Percentiles rank a stretch among this genome's conserved stretches.
phyloP scores from a whole-genome alignment of 2,888 invertebrate genomes.

The Selenia dentaria region DNA sequence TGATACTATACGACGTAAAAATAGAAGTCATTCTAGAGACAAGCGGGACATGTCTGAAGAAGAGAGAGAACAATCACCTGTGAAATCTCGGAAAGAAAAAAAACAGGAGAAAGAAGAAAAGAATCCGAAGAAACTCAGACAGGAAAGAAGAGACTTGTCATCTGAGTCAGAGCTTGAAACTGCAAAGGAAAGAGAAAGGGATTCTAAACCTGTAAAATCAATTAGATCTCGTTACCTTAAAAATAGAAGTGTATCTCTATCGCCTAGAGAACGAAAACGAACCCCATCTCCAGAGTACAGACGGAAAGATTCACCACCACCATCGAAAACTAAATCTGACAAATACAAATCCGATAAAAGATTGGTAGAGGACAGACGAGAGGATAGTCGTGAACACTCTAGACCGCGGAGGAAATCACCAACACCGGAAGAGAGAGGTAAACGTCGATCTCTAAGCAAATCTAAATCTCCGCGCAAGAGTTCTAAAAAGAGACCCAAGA shows the following conservation, averaged over 20 bases:
- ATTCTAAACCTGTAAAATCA: conserved; percentile 34
- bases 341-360: conserved; percentile 51
- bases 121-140: conserved; percentile 50
- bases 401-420: conserved; percentile 20
- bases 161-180: conserved; percentile 63
- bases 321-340: conserved; percentile 47
- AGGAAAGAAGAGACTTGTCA: conserved; percentile 49
- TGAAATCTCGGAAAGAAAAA: conserved; percentile 48
- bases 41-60: conserved; percentile 57
- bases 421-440: conserved; percentile 18
- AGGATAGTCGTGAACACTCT: conserved; percentile 34
- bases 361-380: conserved; percentile 47
- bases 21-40: conserved; percentile 54
- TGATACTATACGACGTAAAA: conserved; percentile 43
- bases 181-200: conserved; percentile 50
- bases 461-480: conserved; percentile 58
- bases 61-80: conserved; percentile 52
- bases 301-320: conserved; percentile 50
- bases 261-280: conserved; percentile 46
- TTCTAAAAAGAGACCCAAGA: conserved; percentile 51
- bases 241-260: conserved; percentile 42
- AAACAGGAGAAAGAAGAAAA: conserved; percentile 55
- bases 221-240: conserved; percentile 50
- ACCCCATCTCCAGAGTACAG: conserved; percentile 53
- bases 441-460: conserved; percentile 41